Percentiles rank a stretch among this genome's conserved stretches.
These are phyloP conservation scores for Lasioglossum oenotherae DNA, from an alignment of 2,888 invertebrate genomes.

Conservation along the genomic window DNA sequence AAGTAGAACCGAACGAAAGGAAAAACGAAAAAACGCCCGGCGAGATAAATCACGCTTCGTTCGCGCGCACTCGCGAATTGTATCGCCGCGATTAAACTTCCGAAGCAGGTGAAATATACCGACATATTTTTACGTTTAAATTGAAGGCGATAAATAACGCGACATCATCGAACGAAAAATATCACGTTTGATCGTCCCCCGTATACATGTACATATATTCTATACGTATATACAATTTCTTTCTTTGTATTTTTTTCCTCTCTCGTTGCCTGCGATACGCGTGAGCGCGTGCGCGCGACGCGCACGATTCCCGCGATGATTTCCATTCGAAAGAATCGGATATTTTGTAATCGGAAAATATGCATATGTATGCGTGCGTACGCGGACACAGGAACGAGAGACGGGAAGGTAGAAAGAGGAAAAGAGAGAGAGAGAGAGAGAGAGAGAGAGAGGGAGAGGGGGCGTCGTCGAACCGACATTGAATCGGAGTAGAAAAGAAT, in stretches of 20 bases:
- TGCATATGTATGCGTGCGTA: slow-evolving; percentile 4
- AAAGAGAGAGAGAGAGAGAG: neutral
- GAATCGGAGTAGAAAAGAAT: neutral
- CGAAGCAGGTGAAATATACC: slow-evolving; percentile 17
- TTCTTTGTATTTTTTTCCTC: neutral
- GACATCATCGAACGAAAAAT: neutral
- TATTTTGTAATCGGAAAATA: slow-evolving; percentile 18
- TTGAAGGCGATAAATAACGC: slow-evolving; percentile 18
- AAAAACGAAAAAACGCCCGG: neutral
- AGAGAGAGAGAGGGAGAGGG: too few species aligned
- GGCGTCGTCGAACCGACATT: neutral
- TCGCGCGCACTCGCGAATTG: neutral
- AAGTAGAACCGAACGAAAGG: slow-evolving; percentile 1
- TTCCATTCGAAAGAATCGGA: slow-evolving; percentile 5
- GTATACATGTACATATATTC: neutral
- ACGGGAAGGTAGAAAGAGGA: too few species aligned
- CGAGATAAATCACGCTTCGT: slow-evolving; percentile 23
- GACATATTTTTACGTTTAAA: slow-evolving; percentile 27
- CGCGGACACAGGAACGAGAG: neutral
- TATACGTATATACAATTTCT: neutral
- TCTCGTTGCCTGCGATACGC: neutral
- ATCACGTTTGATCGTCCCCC: slow-evolving; percentile 2
- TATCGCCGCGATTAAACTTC: neutral
- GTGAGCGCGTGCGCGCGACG: neutral
- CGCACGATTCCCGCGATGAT: neutral